A percentile compares a stretch with the other conserved stretches of the same genome.
These are phyloP conservation scores for Sturmia bella DNA, from an alignment of 2,888 invertebrate species.

Conservation along the genomic window DNA sequence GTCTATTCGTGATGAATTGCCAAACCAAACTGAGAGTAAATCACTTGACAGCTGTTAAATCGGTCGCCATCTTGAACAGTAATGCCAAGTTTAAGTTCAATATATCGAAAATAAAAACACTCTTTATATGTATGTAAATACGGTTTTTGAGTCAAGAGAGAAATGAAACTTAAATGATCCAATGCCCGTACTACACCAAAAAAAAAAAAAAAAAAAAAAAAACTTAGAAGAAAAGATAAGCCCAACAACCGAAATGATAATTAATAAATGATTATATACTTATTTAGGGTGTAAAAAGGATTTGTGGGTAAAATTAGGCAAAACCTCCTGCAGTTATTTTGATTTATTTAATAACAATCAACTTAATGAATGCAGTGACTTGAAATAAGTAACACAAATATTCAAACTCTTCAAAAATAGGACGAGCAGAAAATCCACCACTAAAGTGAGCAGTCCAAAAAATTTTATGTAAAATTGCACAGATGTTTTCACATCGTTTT, in stretches of 20 bases:
- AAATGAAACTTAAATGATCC: no score
- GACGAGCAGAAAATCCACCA: constrained; percentile 34
- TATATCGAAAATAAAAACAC: no score
- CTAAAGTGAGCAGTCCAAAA: constrained; percentile 74
- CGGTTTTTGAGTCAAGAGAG: no score
- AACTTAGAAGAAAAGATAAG: constrained; percentile 20
- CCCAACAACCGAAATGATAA: constrained; percentile 59
- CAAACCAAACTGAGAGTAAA: no score
- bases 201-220: no score
- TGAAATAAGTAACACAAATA: constrained; percentile 39
- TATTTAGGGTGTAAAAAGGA: constrained; percentile 66
- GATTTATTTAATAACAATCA: constrained; percentile 77
- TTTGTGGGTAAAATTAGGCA: constrained; percentile 68
- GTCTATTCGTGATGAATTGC: no score
- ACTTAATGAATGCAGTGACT: constrained; percentile 69
- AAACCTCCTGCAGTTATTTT: constrained; percentile 76
- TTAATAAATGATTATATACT: constrained; percentile 67
- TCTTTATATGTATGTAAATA: no score
- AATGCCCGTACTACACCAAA: not conserved
- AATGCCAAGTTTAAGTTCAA: no score
- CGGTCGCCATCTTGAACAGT: no score
- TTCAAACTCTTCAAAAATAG: constrained; percentile 43
- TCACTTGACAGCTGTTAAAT: no score
- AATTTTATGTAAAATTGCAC: constrained; percentile 44
- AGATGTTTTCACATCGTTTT: constrained; percentile 65